Evolutionary conservation across 2,113 vertebrate genomes (phyloP).

Genomic region (Procapra przewalskii): DNA sequence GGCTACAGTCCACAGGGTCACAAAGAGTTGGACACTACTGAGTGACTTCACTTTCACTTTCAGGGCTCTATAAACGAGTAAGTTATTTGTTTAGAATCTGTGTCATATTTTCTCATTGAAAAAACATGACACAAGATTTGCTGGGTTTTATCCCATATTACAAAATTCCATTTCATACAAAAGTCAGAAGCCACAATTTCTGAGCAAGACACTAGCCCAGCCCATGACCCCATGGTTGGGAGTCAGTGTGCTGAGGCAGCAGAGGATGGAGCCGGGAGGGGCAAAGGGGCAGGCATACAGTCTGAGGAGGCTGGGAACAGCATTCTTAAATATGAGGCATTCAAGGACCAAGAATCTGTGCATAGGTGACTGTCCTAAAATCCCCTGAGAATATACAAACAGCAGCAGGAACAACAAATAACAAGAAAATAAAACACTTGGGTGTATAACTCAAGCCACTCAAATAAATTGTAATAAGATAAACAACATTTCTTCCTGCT

Average conservation of each 20-base stretch:
- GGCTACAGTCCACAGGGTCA: no score
- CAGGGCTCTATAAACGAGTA: not conserved
- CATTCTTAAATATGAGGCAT: not conserved
- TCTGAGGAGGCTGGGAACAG: not conserved
- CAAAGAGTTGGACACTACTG: no score
- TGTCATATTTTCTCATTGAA: not conserved
- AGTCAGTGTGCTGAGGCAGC: not conserved
- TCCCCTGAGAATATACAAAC: not conserved
- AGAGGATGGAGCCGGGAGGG: no score
- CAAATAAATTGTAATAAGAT: not conserved
- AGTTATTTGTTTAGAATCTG: not conserved
- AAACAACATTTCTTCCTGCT: not conserved
- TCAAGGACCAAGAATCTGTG: not conserved
- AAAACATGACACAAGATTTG: not conserved
- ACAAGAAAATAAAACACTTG: not conserved
- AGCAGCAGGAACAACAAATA: not conserved
- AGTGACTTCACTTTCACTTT: no score
- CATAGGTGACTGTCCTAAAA: not conserved
- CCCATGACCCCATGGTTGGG: no score
- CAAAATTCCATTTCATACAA: not conserved
- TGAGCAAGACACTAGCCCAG: not conserved
- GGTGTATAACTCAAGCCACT: not conserved
- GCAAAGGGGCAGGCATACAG: accelerated
- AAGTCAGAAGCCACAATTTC: not conserved
- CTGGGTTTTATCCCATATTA: not conserved